Evolutionary conservation across 1,140 invertebrate species (phyloP), one percentile per base, ranked within the genome.

Genomic region (Arion vulgaris): DNA sequence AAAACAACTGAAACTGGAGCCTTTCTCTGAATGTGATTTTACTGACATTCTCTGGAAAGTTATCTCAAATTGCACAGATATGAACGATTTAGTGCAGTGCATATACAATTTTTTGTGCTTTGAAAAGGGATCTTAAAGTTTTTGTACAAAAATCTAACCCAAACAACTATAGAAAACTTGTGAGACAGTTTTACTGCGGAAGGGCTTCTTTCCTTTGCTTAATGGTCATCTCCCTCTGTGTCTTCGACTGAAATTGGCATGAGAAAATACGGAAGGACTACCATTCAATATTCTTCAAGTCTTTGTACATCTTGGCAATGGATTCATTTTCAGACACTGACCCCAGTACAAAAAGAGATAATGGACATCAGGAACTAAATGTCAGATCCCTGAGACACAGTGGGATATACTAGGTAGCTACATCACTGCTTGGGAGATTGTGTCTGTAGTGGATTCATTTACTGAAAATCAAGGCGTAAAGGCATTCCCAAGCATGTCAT

Each of bases 141-240:
- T 80, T 80, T 71, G 66, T 80, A 7, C 62, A 71, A 5, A 45
- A 41, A 45, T 2, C 19, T 15, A 26, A 80, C 45, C 28, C 62
- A 80, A 9, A 80, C 78, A 15, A 69, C 68, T 9, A n/a, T 80
- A 26, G 78, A 19, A 69, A 71, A 71, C 78, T 80, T 34, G 78
- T 80, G 36, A 36, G 78, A 28, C 78, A 80, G 45, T 80, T 66
- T 2, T 51, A 71, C 66, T 71, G 17, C 49, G 78, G 78, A 39
- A 69, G 71, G 23, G 68, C 68, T 19, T 69, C 62, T 80, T 80
- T 36, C 78, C 78, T 28, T 51, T 66, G 23, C 66, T 80, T 13
- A 45, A 62, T n/a, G 66, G 68, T n/a, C 23, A 26, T 23, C 71
- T 26, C 38, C 66, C 15, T n/a, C 71, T 9, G 26, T 5, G 1